Percentiles rank a stretch among this genome's conserved stretches.
phyloP scores from a whole-genome alignment of 2,113 vertebrate genomes.

The Leptobrachium leishanense region DNA sequence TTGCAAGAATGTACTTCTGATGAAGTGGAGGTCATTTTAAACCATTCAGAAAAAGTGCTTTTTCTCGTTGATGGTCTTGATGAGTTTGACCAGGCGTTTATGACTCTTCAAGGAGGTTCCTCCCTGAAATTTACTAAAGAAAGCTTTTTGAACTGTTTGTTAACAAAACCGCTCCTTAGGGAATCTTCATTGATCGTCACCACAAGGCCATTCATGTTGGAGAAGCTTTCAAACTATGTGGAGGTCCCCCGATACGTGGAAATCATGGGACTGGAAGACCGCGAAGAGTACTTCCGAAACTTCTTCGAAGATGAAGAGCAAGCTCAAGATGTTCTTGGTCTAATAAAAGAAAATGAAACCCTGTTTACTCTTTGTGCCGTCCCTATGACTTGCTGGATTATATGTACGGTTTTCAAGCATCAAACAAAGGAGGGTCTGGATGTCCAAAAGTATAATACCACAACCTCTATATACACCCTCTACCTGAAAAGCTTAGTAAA shows the following conservation, averaged over 20 bases:
- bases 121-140: too few species aligned
- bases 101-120: conserved; percentile 23
- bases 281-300: conserved; percentile 61
- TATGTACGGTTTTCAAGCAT: conserved; percentile 57
- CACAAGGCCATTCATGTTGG: not conserved
- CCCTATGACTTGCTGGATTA: conserved; percentile 59
- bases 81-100: conserved; percentile 48
- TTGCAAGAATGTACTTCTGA: not conserved
- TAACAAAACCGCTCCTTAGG: conserved; percentile 55
- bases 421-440: conserved; percentile 51
- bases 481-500: conserved; percentile 49
- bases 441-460: conserved; percentile 32
- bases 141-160: too few species aligned
- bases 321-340: conserved; percentile 51
- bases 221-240: conserved; percentile 38
- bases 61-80: conserved; percentile 35
- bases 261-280: conserved; percentile 60
- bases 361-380: conserved; percentile 60
- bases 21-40: conserved; percentile 46
- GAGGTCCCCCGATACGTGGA: conserved; percentile 2
- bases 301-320: conserved; percentile 51
- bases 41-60: conserved; percentile 50
- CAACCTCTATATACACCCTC: conserved; percentile 50
- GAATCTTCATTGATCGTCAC: conserved; percentile 58
- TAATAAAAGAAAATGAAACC: conserved; percentile 53